These are phyloP conservation scores for Ictalurus furcatus DNA, from an alignment of 2,113 vertebrate genomes.

Conservation along the genomic window DNA sequence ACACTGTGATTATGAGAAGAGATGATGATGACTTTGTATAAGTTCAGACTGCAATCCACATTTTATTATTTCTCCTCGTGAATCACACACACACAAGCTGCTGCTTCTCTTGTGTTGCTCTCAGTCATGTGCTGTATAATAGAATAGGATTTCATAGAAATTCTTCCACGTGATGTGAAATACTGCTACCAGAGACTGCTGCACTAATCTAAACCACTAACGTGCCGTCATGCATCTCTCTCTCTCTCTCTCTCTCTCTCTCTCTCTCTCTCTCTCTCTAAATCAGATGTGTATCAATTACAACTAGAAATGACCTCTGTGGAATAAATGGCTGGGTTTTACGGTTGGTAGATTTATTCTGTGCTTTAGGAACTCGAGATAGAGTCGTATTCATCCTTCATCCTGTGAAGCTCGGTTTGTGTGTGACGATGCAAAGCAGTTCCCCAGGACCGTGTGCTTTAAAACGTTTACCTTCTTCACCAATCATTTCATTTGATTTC, in stretches of 20 bases:
- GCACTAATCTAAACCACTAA: background rate
- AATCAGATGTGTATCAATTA: background rate
- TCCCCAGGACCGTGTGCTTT: constrained; percentile 71
- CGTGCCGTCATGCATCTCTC: too few relatives aligned
- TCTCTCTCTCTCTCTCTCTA: too few relatives aligned
- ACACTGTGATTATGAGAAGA: background rate
- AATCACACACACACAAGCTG: background rate
- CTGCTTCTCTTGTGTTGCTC: background rate
- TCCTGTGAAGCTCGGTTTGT: background rate
- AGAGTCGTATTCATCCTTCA: background rate
- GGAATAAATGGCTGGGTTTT: background rate
- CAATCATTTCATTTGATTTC: background rate
- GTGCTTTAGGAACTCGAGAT: background rate
- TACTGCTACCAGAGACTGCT: background rate
- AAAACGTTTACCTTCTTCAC: constrained; percentile 55
- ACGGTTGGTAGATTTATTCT: background rate
- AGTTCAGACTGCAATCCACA: background rate
- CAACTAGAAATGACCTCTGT: background rate
- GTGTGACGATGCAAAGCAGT: background rate
- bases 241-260: too few relatives aligned
- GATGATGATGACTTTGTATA: background rate
- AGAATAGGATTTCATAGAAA: background rate
- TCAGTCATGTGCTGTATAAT: background rate
- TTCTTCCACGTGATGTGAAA: background rate
- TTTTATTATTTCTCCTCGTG: background rate